phyloP scores from a whole-genome alignment of 2,888 invertebrate species.

The Rhogogaster chlorosoma region DNA sequence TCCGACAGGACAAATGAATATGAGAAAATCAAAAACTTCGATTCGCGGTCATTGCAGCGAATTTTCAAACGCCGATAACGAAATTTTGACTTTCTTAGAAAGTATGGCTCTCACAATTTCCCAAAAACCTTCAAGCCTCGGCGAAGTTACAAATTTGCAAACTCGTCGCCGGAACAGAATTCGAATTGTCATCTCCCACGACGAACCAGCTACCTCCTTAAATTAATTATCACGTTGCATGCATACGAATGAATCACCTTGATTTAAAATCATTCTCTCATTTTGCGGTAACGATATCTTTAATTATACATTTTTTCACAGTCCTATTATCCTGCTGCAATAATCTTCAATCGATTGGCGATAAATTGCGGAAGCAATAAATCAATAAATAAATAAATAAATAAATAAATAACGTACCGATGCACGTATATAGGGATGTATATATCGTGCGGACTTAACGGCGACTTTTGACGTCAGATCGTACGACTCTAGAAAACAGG shows the following conservation, averaged over 20 bases:
- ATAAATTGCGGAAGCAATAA: neutral
- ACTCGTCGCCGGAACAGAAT: conserved; percentile 64
- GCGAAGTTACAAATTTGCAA: conserved; percentile 65
- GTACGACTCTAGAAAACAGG: conserved; percentile 20
- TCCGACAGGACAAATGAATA: neutral
- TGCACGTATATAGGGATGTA: neutral
- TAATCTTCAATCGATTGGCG: neutral
- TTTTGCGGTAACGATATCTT: too few species aligned
- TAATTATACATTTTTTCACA: too few species aligned
- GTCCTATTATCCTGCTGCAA: too few species aligned
- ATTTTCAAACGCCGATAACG: neutral
- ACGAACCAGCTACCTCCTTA: conserved; percentile 16
- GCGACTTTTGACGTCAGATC: conserved; percentile 26
- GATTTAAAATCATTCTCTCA: too few species aligned
- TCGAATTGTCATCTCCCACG: conserved; percentile 59
- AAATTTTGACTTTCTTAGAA: conserved; percentile 62
- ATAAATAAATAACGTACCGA: neutral
- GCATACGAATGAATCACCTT: too few species aligned
- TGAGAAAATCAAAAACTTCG: neutral
- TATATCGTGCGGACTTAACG: neutral
- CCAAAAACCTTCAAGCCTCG: conserved; percentile 64
- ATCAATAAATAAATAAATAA: neutral
- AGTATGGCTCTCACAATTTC: conserved; percentile 68
- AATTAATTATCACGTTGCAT: too few species aligned
- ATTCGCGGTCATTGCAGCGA: neutral